Evolutionary conservation across 2,888 invertebrate genomes (phyloP), one percentile per base, ranked within the genome.

Genomic region (Azorinus chamasolen): DNA sequence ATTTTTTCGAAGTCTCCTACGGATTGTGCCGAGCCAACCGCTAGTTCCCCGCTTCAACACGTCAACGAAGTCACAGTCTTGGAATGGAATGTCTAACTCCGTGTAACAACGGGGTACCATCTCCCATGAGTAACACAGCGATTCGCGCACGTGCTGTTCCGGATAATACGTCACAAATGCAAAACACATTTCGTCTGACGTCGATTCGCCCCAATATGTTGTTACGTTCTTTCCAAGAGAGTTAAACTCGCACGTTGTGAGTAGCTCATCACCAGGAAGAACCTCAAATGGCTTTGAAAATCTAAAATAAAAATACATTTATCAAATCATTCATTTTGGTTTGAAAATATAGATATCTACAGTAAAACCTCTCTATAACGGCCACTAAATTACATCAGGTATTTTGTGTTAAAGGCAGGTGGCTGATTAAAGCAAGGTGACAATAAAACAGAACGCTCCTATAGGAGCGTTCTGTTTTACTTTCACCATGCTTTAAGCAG

Each of bases 141-240:
- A 83, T 14, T 72, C 54, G 3, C 55, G 37, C 18, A 83, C 43
- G n/a, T 63, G 73, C 50, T 75, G 75, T 24, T 58, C 24, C 0
- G 88, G 88, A 57, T 83, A 88, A 64, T 84, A 86, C 24, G 83
- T 83, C 37, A 88, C 61, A 66, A 86, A 86, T 12, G 83, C 87
- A 54, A 79, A 84, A 45, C 88, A 88, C 86, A 87, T 87, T 51
- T 88, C 88, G 45, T 88, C 86, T 0, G 72, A 70, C 1, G 85
- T 85, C 10, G 69, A 85, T n/a, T 83, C 81, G 10, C 88, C 88
- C 48, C 70, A 86, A 32, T 79, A 79, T 10, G 84, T 83, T 2
- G 70, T 74, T 12, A 48, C 20, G 41, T 63, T 63, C 20, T 48
- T 53, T 0, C 27, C 8, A 0, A 73, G 62, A n/a, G 80, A 68